phyloP scores from a whole-genome alignment of 2,888 invertebrate genomes.

The Meandrusa payeni region DNA sequence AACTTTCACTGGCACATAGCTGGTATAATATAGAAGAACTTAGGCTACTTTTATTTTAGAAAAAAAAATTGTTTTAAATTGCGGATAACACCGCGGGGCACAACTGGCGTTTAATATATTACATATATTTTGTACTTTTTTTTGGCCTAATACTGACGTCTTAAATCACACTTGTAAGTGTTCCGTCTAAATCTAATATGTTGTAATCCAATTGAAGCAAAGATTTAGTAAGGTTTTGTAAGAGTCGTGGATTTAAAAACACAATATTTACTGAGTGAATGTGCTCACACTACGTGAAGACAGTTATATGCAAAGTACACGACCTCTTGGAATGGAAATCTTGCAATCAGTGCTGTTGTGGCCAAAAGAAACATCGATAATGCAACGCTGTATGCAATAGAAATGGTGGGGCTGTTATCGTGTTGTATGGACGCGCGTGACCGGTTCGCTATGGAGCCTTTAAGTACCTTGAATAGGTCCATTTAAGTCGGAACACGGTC shows the following conservation, averaged over 20 bases:
- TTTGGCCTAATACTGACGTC: slow-evolving; percentile 2
- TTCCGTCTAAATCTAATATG: slow-evolving; percentile 41
- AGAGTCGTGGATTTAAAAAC: neutral
- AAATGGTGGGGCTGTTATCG: slow-evolving; percentile 14
- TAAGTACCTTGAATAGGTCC: slow-evolving; percentile 13
- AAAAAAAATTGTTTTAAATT: too few relatives aligned
- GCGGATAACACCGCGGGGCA: too few relatives aligned
- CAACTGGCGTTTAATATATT: too few relatives aligned
- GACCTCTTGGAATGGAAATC: slow-evolving; percentile 6
- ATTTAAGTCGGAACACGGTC: slow-evolving; percentile 17
- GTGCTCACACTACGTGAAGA: slow-evolving; percentile 35
- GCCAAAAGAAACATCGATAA: slow-evolving; percentile 16
- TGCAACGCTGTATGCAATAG: slow-evolving; percentile 15
- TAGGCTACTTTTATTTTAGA: too few relatives aligned
- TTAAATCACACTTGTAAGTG: slow-evolving; percentile 34
- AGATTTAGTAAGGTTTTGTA: slow-evolving; percentile 34
- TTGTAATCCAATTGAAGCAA: slow-evolving; percentile 53
- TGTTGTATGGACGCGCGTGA: slow-evolving; percentile 19
- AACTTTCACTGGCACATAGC: too few relatives aligned
- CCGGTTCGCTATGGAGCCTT: slow-evolving; percentile 9
- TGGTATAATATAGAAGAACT: too few relatives aligned
- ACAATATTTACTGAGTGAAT: slow-evolving; percentile 42
- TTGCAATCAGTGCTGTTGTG: slow-evolving; percentile 4
- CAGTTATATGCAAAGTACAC: slow-evolving; percentile 5
- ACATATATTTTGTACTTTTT: too few relatives aligned